A percentile compares a stretch with the other conserved stretches of the same genome.
Conservation (phyloP, 1,140 invertebrate species). For the Schlechtendalia chinensis region DNA sequence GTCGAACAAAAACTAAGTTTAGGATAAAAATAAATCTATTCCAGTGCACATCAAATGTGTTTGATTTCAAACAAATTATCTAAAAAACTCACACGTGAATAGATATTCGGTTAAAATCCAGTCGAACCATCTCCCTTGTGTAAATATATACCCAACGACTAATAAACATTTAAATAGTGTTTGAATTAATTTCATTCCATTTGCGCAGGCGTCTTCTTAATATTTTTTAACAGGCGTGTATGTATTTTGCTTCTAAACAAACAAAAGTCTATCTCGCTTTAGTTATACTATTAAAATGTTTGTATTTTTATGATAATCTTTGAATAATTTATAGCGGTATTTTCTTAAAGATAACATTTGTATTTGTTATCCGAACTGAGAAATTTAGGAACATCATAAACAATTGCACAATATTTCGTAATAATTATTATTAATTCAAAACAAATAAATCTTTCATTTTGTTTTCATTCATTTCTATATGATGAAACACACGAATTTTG, state of each 20-base stretch:
- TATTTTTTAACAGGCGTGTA: not conserved
- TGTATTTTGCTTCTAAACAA: slow-evolving; percentile 7
- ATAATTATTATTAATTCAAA: not conserved
- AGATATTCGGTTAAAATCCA: not conserved
- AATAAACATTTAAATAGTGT: not conserved
- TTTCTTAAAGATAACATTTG: not conserved
- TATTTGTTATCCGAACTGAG: not conserved
- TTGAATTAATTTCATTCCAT: not conserved
- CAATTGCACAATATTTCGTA: not conserved
- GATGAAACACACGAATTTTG: not conserved
- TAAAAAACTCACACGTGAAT: not conserved
- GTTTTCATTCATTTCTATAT: not conserved
- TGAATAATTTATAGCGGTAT: not conserved
- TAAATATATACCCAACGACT: not conserved
- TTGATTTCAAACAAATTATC: not conserved
- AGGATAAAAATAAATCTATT: not conserved
- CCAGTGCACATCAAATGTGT: not conserved
- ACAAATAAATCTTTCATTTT: not conserved
- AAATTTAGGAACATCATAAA: not conserved
- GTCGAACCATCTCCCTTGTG: too few species aligned
- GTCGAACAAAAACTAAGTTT: too few species aligned
- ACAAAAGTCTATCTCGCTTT: not conserved
- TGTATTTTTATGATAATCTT: too few species aligned
- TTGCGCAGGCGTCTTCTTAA: not conserved
- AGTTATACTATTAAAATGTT: not conserved